Evolutionary conservation across 1,140 invertebrate genomes (phyloP), one percentile per base, ranked within the genome.

Genomic region (Sinella curviseta): DNA sequence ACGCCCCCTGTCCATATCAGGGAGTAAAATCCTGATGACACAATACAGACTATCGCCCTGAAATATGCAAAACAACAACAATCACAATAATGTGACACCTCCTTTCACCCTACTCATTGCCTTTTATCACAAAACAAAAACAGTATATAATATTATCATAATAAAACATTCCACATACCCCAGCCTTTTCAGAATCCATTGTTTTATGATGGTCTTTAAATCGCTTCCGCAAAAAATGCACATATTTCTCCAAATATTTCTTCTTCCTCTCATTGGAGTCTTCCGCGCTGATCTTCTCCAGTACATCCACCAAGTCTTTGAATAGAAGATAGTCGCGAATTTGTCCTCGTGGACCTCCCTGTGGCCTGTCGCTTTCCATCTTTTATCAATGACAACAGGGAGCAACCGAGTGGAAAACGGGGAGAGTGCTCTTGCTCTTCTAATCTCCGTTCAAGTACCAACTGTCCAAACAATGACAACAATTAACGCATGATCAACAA

Each of bases 21-120:
- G 93, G 3, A 96, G 83, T 12, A 96, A 85, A 20, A 95, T 87
- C 81, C 94, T 88, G 79, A 95, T 85, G 8, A 93, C 87, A 30
- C 92, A 89, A 87, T 90, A 94, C 74, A 94, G 90, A 74, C 90
- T 92, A 60, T 86, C 85, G 39, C 77, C 78, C 81, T n/a, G n/a
- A n/a, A n/a, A n/a, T n/a, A n/a, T n/a, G n/a, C 82, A 36, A 0
- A 81, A 81, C 34, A 35, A 70, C 80, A 54, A 77, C 33, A 36
- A 39, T 70, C n/a, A 30, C 39, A 48, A 8, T 12, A 48, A 48
- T 8, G 8, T 48, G 20, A 48, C 20, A n/a, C n/a, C n/a, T n/a
- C n/a, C n/a, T n/a, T n/a, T n/a, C n/a, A n/a, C n/a, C n/a, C n/a
- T n/a, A n/a, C 79, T 39, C 57, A n/a, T n/a, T n/a, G n/a, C n/a